phyloP scores from a whole-genome alignment of 2,888 invertebrate species.

The Phlogophora meticulosa region DNA sequence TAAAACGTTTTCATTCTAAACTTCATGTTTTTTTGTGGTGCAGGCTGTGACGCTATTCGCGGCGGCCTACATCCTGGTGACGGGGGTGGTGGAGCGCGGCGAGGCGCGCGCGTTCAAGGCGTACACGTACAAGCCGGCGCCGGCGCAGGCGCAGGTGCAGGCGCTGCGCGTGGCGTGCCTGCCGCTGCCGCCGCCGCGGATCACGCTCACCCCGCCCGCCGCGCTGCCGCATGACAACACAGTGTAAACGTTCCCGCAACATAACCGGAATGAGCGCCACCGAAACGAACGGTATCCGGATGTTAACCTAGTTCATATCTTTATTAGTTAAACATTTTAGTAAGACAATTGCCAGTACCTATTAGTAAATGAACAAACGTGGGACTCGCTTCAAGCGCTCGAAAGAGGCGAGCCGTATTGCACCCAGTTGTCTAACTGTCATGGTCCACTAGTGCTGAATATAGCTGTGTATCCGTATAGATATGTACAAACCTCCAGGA shows the following conservation, averaged over 20 bases:
- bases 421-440: background rate
- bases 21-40: background rate
- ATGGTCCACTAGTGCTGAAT: background rate
- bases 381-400: too few species aligned
- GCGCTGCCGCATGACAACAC: slow-evolving; percentile 31
- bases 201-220: slow-evolving; percentile 61
- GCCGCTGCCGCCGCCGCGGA: slow-evolving; percentile 58
- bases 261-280: background rate
- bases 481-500: too few species aligned
- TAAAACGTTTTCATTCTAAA: background rate
- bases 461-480: too few species aligned
- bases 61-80: slow-evolving; percentile 79
- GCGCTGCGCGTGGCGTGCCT: slow-evolving; percentile 78
- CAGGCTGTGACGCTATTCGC: slow-evolving; percentile 84
- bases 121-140: background rate
- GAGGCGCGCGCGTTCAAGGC: slow-evolving; percentile 66
- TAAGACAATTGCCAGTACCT: background rate
- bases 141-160: slow-evolving; percentile 61
- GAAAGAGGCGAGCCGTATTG: background rate
- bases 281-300: slow-evolving; percentile 19
- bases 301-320: background rate
- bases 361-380: too few species aligned
- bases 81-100: slow-evolving; percentile 73
- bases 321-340: too few species aligned
- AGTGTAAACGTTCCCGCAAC: slow-evolving; percentile 35